These are phyloP conservation scores for Augiades crinisus DNA, from an alignment of 2,888 invertebrate genomes.

Conservation along the genomic window DNA sequence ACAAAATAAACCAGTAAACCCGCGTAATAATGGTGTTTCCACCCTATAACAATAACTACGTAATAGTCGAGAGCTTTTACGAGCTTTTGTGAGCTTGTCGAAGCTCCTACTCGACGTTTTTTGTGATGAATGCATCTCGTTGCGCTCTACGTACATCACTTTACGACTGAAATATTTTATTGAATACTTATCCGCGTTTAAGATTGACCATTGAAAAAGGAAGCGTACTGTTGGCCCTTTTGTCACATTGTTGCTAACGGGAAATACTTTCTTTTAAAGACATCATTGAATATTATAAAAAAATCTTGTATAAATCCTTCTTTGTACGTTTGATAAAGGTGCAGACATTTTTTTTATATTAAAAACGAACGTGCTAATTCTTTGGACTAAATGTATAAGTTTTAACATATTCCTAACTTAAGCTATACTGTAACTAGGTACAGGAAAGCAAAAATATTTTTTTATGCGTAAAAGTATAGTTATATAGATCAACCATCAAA, in stretches of 20 bases:
- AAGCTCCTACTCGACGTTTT: conserved; percentile 75
- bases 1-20: conserved; percentile 70
- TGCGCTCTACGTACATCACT: conserved; percentile 47
- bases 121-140: conserved; percentile 67
- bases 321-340: no score
- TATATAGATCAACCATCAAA: conserved; percentile 12
- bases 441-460: no score
- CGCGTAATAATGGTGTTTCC: conserved; percentile 80
- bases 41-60: conserved; percentile 81
- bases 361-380: no score
- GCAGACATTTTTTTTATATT: no score
- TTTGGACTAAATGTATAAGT: no score
- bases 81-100: conserved; percentile 79
- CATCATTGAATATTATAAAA: conserved; percentile 28
- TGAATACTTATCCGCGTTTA: conserved; percentile 68
- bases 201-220: conserved; percentile 49
- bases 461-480: no score
- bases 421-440: no score
- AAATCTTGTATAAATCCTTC: no score
- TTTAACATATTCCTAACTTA: no score
- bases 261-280: conserved; percentile 46
- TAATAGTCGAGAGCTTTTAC: conserved; percentile 80
- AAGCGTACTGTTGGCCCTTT: neutral
- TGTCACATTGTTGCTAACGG: conserved; percentile 50
- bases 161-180: conserved; percentile 70